Percentiles rank a stretch among this genome's conserved stretches.
These are phyloP conservation scores for Styela clava DNA, from an alignment of 23 tunicate genomes.

Conservation along the genomic window DNA sequence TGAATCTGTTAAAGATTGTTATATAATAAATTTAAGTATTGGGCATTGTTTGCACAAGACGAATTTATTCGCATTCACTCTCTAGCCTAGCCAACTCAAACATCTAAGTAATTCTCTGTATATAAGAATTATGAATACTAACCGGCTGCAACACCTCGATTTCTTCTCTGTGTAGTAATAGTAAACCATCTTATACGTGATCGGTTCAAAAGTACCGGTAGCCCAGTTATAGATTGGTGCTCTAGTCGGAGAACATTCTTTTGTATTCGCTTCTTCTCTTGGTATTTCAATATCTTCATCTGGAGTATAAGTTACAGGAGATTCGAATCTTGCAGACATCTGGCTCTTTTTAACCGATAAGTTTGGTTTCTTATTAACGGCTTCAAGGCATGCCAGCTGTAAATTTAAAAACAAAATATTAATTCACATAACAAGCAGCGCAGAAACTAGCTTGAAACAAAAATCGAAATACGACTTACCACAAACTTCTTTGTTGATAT, in stretches of 20 bases:
- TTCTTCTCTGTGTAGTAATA: not conserved
- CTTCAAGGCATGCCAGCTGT: constrained; percentile 11
- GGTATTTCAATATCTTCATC: constrained; percentile 1
- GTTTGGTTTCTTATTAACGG: not conserved
- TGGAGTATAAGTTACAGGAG: not conserved
- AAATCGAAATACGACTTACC: not conserved
- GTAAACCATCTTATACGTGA: constrained; percentile 4
- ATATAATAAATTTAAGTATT: not conserved
- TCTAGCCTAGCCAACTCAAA: no score
- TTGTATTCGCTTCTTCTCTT: not conserved
- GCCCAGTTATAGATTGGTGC: constrained; percentile 15
- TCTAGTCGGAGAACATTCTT: constrained; percentile 13
- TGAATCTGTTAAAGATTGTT: not conserved
- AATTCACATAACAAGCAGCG: no score
- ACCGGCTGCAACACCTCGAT: constrained; percentile 13
- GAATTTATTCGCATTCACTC: no score
- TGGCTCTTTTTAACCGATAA: not conserved
- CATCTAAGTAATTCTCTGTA: no score
- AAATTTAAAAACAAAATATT: no score
- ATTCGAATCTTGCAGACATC: constrained; percentile 1
- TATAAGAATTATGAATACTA: not conserved
- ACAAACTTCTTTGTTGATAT: not conserved
- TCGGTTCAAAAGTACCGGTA: constrained; percentile 19
- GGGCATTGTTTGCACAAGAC: no score
- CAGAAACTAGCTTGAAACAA: no score